Percentiles rank a stretch among this genome's conserved stretches.
Conservation (phyloP, 2,113 vertebrate genomes). For the Larimichthys polyactis region DNA sequence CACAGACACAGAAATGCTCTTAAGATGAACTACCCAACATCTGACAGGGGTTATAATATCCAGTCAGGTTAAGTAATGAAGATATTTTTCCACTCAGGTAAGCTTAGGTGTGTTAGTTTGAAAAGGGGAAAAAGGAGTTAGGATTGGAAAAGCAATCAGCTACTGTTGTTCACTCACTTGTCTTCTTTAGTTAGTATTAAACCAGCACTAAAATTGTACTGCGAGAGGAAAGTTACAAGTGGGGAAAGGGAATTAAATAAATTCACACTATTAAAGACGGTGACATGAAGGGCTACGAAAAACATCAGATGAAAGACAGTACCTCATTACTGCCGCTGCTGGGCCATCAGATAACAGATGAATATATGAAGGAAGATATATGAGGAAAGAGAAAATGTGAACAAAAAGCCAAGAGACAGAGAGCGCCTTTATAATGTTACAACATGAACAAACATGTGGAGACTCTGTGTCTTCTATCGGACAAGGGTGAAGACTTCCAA, state of each 20-base stretch:
- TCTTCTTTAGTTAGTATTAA: slow-evolving; percentile 29
- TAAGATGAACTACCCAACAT: slow-evolving; percentile 20
- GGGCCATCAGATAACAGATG: slow-evolving; percentile 50
- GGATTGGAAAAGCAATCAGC: slow-evolving; percentile 18
- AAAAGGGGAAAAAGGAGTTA: neutral
- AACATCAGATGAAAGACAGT: slow-evolving; percentile 41
- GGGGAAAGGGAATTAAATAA: slow-evolving; percentile 6
- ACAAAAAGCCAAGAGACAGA: slow-evolving; percentile 28
- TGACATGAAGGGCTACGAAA: neutral
- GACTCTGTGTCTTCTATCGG: neutral
- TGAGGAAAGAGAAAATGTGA: slow-evolving; percentile 44
- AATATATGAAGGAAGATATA: slow-evolving; percentile 20
- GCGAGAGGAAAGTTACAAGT: slow-evolving; percentile 18
- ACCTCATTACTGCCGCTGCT: slow-evolving; percentile 62
- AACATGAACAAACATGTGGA: neutral
- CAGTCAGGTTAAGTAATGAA: slow-evolving; percentile 8
- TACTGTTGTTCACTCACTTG: slow-evolving; percentile 25
- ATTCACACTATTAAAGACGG: slow-evolving; percentile 20
- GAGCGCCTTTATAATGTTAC: neutral
- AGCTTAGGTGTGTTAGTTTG: slow-evolving; percentile 31
- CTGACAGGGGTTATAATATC: slow-evolving; percentile 30
- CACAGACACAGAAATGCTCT: slow-evolving; percentile 37
- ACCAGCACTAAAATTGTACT: slow-evolving; percentile 4
- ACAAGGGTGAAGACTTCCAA: neutral
- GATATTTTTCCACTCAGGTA: slow-evolving; percentile 38